Conservation (phyloP, 2,113 vertebrate species). For the Nestor notabilis region DNA sequence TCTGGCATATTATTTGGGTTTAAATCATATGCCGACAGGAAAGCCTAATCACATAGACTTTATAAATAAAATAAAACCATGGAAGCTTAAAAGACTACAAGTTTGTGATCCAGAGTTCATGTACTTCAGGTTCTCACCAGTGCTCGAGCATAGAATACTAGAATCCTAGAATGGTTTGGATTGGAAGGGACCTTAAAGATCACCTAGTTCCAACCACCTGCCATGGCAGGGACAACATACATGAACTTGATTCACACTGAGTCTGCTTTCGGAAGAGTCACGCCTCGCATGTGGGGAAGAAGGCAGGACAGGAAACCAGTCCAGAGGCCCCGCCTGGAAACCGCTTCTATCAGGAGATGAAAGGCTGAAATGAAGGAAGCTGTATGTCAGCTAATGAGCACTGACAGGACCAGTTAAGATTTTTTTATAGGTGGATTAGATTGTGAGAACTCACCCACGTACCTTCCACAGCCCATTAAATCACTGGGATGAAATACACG, state of each 20-base stretch:
- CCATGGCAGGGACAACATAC: neutral
- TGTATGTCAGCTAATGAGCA: neutral
- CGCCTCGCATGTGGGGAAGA: rapidly evolving
- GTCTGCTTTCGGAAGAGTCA: neutral
- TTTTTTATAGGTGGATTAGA: neutral
- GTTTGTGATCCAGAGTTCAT: neutral
- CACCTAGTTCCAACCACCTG: neutral
- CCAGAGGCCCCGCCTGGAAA: neutral
- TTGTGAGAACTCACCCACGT: neutral
- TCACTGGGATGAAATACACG: neutral
- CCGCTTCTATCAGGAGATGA: neutral
- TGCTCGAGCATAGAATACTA: neutral
- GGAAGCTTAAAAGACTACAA: neutral
- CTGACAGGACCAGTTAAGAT: neutral
- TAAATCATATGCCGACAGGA: neutral
- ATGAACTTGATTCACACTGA: neutral
- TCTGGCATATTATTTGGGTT: neutral
- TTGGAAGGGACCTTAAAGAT: neutral
- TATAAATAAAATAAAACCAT: neutral
- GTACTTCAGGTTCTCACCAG: neutral
- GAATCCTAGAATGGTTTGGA: neutral
- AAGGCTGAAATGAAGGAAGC: neutral
- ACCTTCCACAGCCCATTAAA: neutral
- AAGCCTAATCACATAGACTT: neutral
- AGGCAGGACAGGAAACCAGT: neutral